Base-by-base conservation (phyloP, 2,888 invertebrate genomes). In the Drosophila tanythrix region DNA sequence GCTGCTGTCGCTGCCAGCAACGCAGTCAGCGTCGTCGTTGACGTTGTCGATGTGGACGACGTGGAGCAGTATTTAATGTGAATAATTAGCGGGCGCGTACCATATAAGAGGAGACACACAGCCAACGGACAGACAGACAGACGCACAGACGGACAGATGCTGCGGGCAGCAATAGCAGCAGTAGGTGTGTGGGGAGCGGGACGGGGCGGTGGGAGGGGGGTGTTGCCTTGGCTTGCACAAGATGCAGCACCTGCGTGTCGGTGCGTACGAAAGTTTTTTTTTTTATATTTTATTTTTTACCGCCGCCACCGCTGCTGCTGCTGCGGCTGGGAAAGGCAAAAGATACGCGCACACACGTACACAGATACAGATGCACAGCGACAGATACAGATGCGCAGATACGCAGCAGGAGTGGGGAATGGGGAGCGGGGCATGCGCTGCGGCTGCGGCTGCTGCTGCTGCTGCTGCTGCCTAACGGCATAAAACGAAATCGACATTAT, bases 51-150 rank as follows among this genome's bases (percentile, higher is more conserved):
- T 74, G 76, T 60, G 63, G 63, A 76, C 76, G 59, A 76, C 76
- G 70, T 79, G 79, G 83, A 84, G 88, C 88, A 87, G 86, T 88
- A 90, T 86, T 91, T 92, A 91, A 91, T 91, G 91, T 89, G 91
- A 91, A 92, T 91, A 92, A 92, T 92, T 92, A 92, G 91, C 91
- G 87, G 90, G 85, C 90, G 91, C 91, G 87, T 90, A 88, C 91
- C 92, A 91, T 91, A 91, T 91, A 91, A 83, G 90, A 87, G 80
- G 70, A 72, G 76, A 72, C 60, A 70, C 73, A 75, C 68, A 70
- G 55, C 69, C 76, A 43, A 21, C 25, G 15, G 15, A 38, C 29
- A 3, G 67, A 27, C 10, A 63, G 58, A 74, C 68, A 55, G 67
- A 60, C 59, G 55, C 58, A 65, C 43, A 29, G 52, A 53, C 40